Conservation (phyloP, 2,888 invertebrate species). For the Heliconius sara region DNA sequence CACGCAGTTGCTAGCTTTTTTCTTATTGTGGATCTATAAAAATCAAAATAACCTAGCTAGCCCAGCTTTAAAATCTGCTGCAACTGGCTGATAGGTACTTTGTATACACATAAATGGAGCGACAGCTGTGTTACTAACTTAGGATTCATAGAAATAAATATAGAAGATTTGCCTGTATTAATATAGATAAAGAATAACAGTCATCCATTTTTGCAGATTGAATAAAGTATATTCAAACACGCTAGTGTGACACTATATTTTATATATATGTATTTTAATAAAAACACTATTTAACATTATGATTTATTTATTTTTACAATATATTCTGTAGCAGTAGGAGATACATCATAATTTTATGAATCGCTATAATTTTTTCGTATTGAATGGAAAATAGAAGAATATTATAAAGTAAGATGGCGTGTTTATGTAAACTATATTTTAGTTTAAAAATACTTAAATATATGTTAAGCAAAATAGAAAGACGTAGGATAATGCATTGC, state of each 20-base stretch:
- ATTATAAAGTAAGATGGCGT: slow-evolving; percentile 12
- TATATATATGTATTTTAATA: not conserved
- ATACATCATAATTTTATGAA: not conserved
- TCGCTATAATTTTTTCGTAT: not conserved
- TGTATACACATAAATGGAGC: slow-evolving; percentile 33
- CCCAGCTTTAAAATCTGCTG: slow-evolving; percentile 35
- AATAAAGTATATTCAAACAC: slow-evolving; percentile 33
- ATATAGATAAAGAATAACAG: slow-evolving; percentile 29
- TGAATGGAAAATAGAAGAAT: not conserved
- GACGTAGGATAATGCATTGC: slow-evolving; percentile 27
- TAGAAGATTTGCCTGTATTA: slow-evolving; percentile 42
- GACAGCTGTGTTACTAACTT: slow-evolving; percentile 43
- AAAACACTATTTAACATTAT: not conserved
- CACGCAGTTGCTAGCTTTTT: slow-evolving; percentile 16
- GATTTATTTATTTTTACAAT: slow-evolving; percentile 3
- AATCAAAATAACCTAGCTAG: slow-evolving; percentile 24
- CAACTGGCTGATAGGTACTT: slow-evolving; percentile 29
- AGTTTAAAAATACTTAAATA: slow-evolving; percentile 29
- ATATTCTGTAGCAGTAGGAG: not conserved
- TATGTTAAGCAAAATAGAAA: slow-evolving; percentile 35
- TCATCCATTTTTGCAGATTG: slow-evolving; percentile 26
- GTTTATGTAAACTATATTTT: slow-evolving; percentile 32
- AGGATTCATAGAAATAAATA: slow-evolving; percentile 41
- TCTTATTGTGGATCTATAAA: slow-evolving; percentile 29
- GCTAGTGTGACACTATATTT: slow-evolving; percentile 6